phyloP scores from a whole-genome alignment of 2,797 vertebrate species.

The Acomys russatus region DNA sequence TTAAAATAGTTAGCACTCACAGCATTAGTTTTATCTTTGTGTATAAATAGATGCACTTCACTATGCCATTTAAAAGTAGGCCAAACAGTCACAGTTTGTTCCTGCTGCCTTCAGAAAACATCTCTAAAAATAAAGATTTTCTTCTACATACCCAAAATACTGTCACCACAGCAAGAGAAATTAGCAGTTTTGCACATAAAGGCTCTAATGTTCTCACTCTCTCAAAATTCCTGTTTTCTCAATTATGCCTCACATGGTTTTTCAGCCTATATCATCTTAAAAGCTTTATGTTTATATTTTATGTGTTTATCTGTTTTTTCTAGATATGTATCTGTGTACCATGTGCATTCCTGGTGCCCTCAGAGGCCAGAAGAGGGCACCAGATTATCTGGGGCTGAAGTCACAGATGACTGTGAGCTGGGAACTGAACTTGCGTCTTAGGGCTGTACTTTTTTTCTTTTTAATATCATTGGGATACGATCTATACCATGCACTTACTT shows the following conservation, averaged over 20 bases:
- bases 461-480: conserved; percentile 24
- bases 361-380: background rate
- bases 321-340: background rate
- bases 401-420: background rate
- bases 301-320: background rate
- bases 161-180: background rate
- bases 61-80: conserved; percentile 56
- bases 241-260: background rate
- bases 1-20: background rate
- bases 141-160: background rate
- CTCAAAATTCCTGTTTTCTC: background rate
- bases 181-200: background rate
- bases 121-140: conserved; percentile 51
- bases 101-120: conserved; percentile 23
- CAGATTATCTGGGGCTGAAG: background rate
- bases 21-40: conserved; percentile 28
- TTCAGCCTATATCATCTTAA: background rate
- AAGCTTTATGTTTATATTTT: background rate
- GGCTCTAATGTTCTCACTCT: background rate
- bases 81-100: background rate
- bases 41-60: conserved; percentile 14
- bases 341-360: no score
- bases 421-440: background rate
- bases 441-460: background rate
- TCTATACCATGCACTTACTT: background rate